These are phyloP conservation scores for Drosophila kuntzei DNA, from an alignment of 2,888 invertebrate genomes.

Conservation along the genomic window DNA sequence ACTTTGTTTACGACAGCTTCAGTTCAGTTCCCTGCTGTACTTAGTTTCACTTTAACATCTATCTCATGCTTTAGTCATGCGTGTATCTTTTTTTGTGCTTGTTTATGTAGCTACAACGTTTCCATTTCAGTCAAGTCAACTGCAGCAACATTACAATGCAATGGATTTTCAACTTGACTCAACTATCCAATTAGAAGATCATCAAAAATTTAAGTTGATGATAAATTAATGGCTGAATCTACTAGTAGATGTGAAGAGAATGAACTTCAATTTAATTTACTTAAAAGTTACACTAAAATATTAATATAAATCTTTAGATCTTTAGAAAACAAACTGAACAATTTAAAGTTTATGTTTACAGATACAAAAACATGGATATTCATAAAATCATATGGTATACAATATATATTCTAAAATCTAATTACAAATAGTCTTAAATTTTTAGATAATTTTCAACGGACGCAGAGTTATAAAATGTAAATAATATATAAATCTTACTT, in stretches of 20 bases:
- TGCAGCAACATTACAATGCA: neutral
- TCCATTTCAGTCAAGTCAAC: neutral
- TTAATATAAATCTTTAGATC: no score
- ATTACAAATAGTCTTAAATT: no score
- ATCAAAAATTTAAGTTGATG: neutral
- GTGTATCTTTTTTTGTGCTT: conserved; percentile 5
- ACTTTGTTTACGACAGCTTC: conserved; percentile 51
- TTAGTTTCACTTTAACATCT: neutral
- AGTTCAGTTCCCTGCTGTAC: conserved; percentile 7
- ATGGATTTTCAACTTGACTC: conserved; percentile 2
- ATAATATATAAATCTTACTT: no score
- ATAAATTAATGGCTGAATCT: neutral
- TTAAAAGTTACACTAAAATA: no score
- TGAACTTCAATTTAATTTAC: no score
- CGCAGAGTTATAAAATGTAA: no score
- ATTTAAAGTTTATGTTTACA: no score
- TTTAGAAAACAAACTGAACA: no score
- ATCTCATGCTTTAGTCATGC: conserved; percentile 9
- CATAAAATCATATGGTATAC: no score
- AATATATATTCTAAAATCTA: no score
- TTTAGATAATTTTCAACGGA: no score
- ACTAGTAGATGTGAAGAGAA: neutral
- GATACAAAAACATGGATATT: no score
- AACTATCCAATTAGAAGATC: neutral
- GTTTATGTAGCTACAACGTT: neutral